phyloP scores from a whole-genome alignment of 1,140 invertebrate species.

The Platyscapa corneri region DNA sequence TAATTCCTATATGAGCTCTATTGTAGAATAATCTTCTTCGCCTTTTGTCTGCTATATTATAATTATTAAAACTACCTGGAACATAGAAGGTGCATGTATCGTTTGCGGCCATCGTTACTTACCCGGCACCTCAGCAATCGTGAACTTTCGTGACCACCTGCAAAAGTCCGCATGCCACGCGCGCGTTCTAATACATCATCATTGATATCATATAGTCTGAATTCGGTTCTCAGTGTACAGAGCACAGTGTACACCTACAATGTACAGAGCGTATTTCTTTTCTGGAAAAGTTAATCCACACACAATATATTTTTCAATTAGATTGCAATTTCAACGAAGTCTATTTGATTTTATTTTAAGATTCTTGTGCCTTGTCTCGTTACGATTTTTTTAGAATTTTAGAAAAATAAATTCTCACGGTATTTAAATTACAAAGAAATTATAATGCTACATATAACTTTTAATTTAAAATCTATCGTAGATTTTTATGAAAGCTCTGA shows the following conservation, averaged over 20 bases:
- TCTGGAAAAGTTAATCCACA: constrained; percentile 76
- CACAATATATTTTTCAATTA: constrained; percentile 72
- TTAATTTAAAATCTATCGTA: too few species aligned
- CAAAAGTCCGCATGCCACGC: constrained; percentile 72
- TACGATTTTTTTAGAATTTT: too few species aligned
- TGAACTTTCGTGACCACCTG: constrained; percentile 68
- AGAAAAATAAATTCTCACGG: too few species aligned
- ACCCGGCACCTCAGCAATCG: constrained; percentile 64
- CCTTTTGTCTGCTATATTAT: neutral
- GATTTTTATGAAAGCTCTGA: too few species aligned
- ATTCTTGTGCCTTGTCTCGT: constrained; percentile 40
- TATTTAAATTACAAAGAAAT: too few species aligned
- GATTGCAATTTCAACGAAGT: constrained; percentile 52
- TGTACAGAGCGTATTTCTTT: constrained; percentile 59
- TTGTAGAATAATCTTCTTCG: too few species aligned
- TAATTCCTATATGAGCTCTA: too few species aligned
- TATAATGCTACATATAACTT: too few species aligned
- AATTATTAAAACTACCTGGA: constrained; percentile 59
- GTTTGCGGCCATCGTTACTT: constrained; percentile 74
- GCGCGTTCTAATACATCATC: constrained; percentile 74
- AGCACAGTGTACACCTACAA: constrained; percentile 62
- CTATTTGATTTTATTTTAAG: constrained; percentile 55
- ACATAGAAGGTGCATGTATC: constrained; percentile 66
- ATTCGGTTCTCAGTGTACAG: constrained; percentile 62
- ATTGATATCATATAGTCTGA: constrained; percentile 73